A percentile compares a stretch with the other conserved stretches of the same genome.
phyloP scores from a whole-genome alignment of 1,140 invertebrate species.

The Subanguina moxae region DNA sequence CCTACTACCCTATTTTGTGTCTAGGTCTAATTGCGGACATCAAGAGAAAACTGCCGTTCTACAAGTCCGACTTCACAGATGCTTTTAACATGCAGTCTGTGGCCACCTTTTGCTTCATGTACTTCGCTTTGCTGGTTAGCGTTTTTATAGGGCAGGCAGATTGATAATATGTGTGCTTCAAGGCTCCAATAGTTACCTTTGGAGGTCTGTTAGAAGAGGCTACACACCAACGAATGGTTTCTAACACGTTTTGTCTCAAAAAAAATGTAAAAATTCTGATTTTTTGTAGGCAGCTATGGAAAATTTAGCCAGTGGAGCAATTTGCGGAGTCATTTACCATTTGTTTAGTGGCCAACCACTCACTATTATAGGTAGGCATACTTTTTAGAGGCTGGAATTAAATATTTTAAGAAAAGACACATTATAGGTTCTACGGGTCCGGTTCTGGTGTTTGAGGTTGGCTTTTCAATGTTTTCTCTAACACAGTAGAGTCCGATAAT shows the following conservation, averaged over 20 bases:
- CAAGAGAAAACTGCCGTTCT: slow-evolving; percentile 82
- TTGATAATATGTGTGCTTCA: not conserved
- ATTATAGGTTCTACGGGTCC: slow-evolving; percentile 81
- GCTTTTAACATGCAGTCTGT: slow-evolving; percentile 85
- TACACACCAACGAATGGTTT: slow-evolving; percentile 84
- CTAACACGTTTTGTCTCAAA: slow-evolving; percentile 9
- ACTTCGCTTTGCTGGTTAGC: slow-evolving; percentile 80
- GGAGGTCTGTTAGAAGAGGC: slow-evolving; percentile 88
- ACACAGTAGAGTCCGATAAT: no score
- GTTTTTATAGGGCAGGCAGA: not conserved
- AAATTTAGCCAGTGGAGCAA: slow-evolving; percentile 86
- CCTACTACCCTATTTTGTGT: no score
- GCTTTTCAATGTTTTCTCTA: not conserved
- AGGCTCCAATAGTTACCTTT: slow-evolving; percentile 91
- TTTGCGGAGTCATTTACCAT: slow-evolving; percentile 89
- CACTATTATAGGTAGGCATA: slow-evolving; percentile 73
- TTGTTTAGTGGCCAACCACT: slow-evolving; percentile 95
- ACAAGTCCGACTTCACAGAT: slow-evolving; percentile 70
- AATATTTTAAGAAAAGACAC: not conserved
- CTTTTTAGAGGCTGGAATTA: slow-evolving; percentile 4
- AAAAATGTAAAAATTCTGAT: slow-evolving; percentile 7
- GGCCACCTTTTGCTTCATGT: slow-evolving; percentile 90
- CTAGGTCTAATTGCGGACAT: slow-evolving; percentile 80
- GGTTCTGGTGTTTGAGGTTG: slow-evolving; percentile 84
- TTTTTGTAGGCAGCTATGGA: slow-evolving; percentile 80